Percentiles rank a stretch among this genome's conserved stretches.
Conservation (phyloP, 2,888 invertebrate species). For the Salpingus planirostris region DNA sequence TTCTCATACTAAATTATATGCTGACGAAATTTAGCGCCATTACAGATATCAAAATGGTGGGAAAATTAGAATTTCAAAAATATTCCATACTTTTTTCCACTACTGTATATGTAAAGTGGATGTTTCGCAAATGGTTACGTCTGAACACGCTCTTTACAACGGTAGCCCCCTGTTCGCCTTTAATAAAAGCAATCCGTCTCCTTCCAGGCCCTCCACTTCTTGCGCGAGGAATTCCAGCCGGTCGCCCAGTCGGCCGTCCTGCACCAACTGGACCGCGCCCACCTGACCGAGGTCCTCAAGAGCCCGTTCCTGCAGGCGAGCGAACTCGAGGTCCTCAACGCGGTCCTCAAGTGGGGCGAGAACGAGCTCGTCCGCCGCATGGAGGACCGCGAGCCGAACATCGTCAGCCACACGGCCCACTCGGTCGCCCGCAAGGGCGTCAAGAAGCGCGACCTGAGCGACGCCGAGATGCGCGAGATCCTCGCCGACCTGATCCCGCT, state of each 20-base stretch:
- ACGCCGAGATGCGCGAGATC: conserved; percentile 77
- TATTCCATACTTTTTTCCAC: no score
- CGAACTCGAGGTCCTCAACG: conserved; percentile 81
- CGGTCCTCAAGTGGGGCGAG: conserved; percentile 85
- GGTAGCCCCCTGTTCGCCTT: no score
- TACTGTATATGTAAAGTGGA: no score
- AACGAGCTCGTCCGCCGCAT: conserved; percentile 71
- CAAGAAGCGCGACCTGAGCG: conserved; percentile 72
- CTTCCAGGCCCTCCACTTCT: conserved; percentile 67
- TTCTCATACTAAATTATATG: no score
- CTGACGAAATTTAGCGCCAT: no score
- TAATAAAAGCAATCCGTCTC: no score
- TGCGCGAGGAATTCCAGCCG: conserved; percentile 84
- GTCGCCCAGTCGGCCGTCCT: conserved; percentile 65
- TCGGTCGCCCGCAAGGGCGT: conserved; percentile 79
- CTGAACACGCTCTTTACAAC: no score
- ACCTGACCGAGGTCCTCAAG: conserved; percentile 64
- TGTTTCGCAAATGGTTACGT: no score
- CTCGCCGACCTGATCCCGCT: conserved; percentile 75
- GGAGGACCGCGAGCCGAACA: conserved; percentile 84
- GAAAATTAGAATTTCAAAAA: no score
- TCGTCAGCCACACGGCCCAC: conserved; percentile 87
- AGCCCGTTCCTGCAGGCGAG: conserved; percentile 77
- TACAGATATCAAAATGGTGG: no score
- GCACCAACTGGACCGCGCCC: conserved; percentile 66